Conservation (phyloP, 2,113 vertebrate species). For the Corydoras maculifer region DNA sequence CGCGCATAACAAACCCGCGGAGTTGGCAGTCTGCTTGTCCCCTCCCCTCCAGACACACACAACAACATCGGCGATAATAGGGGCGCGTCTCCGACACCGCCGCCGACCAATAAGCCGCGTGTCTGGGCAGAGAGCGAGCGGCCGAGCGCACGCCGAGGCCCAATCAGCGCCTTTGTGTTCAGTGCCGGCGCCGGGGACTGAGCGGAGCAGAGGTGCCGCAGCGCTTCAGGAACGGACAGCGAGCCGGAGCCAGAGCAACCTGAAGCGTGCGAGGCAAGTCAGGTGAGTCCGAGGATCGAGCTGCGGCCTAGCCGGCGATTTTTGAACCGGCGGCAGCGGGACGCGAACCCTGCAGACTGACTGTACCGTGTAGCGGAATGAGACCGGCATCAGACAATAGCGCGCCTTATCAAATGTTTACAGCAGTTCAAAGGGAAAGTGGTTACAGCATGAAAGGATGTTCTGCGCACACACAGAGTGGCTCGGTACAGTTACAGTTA, state of each 20-base stretch:
- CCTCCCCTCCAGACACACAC: slow-evolving; percentile 65
- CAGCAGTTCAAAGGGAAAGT: slow-evolving; percentile 52
- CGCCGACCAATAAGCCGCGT: slow-evolving; percentile 57
- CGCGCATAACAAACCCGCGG: slow-evolving; percentile 54
- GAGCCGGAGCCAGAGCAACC: slow-evolving; percentile 71
- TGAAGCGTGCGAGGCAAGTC: slow-evolving; percentile 63
- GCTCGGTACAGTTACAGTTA: not conserved
- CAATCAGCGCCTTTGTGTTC: slow-evolving; percentile 73
- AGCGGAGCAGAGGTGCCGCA: slow-evolving; percentile 66
- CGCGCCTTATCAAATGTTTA: slow-evolving; percentile 47
- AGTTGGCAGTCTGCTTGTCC: slow-evolving; percentile 55
- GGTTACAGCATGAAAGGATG: slow-evolving; percentile 15
- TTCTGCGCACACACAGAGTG: slow-evolving; percentile 3
- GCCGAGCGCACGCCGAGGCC: slow-evolving; percentile 62
- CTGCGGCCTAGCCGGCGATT: slow-evolving; percentile 55
- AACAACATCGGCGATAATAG: slow-evolving; percentile 66
- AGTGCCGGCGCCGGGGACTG: slow-evolving; percentile 76
- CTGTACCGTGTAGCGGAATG: not conserved
- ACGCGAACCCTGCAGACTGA: slow-evolving; percentile 17
- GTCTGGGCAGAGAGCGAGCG: slow-evolving; percentile 57
- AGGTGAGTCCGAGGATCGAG: slow-evolving; percentile 73
- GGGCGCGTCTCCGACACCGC: slow-evolving; percentile 57
- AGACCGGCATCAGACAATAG: slow-evolving; percentile 58
- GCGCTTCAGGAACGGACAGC: slow-evolving; percentile 70
- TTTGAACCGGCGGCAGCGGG: slow-evolving; percentile 45